A percentile compares a stretch with the other conserved stretches of the same genome.
These are phyloP conservation scores for Bembecia ichneumoniformis DNA, from an alignment of 2,888 invertebrate species.

Conservation along the genomic window DNA sequence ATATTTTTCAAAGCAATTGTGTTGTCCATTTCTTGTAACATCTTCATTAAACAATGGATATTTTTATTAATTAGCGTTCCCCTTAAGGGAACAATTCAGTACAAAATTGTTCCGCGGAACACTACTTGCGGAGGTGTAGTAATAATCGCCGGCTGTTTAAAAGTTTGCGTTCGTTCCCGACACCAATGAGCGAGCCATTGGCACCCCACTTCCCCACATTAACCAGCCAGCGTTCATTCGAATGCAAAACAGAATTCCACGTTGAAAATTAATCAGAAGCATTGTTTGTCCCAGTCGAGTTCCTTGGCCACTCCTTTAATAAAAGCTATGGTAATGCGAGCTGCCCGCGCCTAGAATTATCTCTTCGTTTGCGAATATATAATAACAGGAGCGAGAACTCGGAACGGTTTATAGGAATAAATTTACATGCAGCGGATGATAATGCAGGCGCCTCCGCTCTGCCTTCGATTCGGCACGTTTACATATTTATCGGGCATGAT, in stretches of 20 bases:
- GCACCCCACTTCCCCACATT: slow-evolving; percentile 25
- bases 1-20: too few species aligned
- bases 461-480: slow-evolving; percentile 57
- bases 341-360: slow-evolving; percentile 64
- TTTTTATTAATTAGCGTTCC: too few species aligned
- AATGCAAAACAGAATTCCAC: slow-evolving; percentile 63
- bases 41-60: too few species aligned
- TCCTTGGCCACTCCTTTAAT: slow-evolving; percentile 61
- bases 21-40: too few species aligned
- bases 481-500: slow-evolving; percentile 66
- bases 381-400: slow-evolving; percentile 57
- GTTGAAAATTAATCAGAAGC: slow-evolving; percentile 62
- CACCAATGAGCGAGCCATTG: slow-evolving; percentile 16
- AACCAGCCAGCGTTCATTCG: slow-evolving; percentile 39
- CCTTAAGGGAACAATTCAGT: too few species aligned
- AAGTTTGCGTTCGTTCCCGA: background rate
- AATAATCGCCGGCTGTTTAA: background rate
- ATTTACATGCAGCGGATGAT: slow-evolving; percentile 66
- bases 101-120: too few species aligned
- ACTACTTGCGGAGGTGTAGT: too few species aligned
- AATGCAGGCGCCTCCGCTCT: slow-evolving; percentile 34
- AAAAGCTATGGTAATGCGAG: slow-evolving; percentile 68
- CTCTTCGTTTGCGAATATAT: slow-evolving; percentile 71
- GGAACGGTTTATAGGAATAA: slow-evolving; percentile 69
- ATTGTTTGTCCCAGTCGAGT: slow-evolving; percentile 54